phyloP scores from a whole-genome alignment of 2,113 vertebrate genomes.

The Oncorhynchus kisutch region DNA sequence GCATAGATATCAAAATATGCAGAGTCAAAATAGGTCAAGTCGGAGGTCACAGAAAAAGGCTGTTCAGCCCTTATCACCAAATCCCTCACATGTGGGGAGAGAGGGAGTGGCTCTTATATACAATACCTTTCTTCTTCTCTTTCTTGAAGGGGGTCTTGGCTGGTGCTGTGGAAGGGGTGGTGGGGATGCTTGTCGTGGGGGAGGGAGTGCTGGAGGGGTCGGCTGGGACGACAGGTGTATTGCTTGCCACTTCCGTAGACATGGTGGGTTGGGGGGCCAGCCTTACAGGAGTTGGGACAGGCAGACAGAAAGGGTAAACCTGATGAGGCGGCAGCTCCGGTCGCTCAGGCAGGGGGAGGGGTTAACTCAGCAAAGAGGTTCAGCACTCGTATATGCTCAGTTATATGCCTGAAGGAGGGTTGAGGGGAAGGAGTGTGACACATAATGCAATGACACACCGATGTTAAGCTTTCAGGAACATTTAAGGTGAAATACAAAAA shows the following conservation, averaged over 20 bases:
- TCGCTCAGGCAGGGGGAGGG: slow-evolving; percentile 40
- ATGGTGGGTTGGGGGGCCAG: slow-evolving; percentile 67
- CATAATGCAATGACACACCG: neutral
- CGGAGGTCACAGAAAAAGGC: neutral
- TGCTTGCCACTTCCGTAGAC: slow-evolving; percentile 81
- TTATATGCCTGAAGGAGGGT: slow-evolving; percentile 34
- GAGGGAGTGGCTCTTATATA: neutral
- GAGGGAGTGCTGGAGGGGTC: slow-evolving; percentile 49
- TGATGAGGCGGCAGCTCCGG: slow-evolving; percentile 30
- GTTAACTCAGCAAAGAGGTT: slow-evolving; percentile 42
- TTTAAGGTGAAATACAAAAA: neutral
- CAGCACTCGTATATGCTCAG: slow-evolving; percentile 66
- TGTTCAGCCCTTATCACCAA: neutral
- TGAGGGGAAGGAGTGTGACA: neutral
- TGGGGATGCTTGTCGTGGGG: slow-evolving; percentile 28
- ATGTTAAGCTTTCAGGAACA: neutral
- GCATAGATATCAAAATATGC: too few relatives aligned
- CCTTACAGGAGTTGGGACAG: slow-evolving; percentile 40
- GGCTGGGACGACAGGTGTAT: slow-evolving; percentile 58
- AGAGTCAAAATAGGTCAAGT: too few relatives aligned
- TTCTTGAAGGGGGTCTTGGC: slow-evolving; percentile 80
- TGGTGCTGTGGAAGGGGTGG: slow-evolving; percentile 53
- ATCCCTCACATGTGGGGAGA: too few relatives aligned
- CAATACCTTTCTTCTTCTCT: slow-evolving; percentile 86
- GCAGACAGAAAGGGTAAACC: slow-evolving; percentile 29